These are phyloP conservation scores for Bolborhynchus lineola DNA, from an alignment of 2,113 vertebrate species.

Conservation along the genomic window DNA sequence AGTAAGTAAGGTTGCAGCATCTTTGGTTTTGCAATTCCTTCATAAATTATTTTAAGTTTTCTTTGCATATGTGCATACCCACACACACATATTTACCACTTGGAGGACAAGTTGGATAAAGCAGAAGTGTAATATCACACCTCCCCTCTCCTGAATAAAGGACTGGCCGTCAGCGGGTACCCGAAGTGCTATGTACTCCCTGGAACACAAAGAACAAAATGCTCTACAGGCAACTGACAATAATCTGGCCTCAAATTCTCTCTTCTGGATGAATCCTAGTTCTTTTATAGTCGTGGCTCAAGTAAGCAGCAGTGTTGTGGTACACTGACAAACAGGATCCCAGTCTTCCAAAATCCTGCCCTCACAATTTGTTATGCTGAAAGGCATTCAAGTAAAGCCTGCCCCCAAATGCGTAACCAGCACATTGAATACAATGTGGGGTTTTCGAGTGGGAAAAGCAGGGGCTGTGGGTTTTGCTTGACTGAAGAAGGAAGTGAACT, in stretches of 20 bases:
- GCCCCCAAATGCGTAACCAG: background rate
- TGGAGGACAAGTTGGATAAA: slow-evolving; percentile 42
- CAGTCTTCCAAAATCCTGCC: background rate
- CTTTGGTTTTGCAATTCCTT: slow-evolving; percentile 34
- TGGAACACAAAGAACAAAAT: slow-evolving; percentile 3
- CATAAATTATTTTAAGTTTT: slow-evolving; percentile 63
- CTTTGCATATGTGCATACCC: slow-evolving; percentile 62
- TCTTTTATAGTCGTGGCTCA: background rate
- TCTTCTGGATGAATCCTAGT: background rate
- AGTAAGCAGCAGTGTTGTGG: background rate
- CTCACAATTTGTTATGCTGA: background rate
- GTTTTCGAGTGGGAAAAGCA: background rate
- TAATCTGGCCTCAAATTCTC: background rate
- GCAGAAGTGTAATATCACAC: slow-evolving; percentile 58
- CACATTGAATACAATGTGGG: background rate
- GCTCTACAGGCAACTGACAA: background rate
- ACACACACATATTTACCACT: slow-evolving; percentile 47
- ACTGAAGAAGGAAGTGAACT: background rate
- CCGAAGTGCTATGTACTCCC: background rate
- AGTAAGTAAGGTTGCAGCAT: background rate
- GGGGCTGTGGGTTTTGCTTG: background rate
- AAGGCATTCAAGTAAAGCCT: background rate
- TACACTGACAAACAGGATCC: background rate
- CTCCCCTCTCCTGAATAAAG: background rate
- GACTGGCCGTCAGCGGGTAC: background rate